Percentiles rank a stretch among this genome's conserved stretches.
These are phyloP conservation scores for Pipistrellus pygmaeus DNA, from an alignment of 2,797 vertebrate genomes.

Conservation along the genomic window DNA sequence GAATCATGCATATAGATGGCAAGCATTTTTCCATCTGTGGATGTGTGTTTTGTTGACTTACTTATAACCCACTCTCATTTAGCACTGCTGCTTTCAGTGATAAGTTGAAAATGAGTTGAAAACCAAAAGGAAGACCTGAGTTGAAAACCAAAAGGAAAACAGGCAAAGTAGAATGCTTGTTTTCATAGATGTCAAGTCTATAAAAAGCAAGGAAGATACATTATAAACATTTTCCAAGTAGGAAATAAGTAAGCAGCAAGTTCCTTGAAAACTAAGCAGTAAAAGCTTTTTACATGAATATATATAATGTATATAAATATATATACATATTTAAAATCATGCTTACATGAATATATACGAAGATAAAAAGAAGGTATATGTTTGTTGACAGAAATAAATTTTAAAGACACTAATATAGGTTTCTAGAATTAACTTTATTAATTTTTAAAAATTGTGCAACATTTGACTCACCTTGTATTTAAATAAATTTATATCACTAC, in stretches of 20 bases:
- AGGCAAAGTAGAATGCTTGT: not conserved
- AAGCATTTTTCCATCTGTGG: slow-evolving; percentile 40
- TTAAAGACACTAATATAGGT: not conserved
- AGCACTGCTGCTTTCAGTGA: not conserved
- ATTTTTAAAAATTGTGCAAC: not conserved
- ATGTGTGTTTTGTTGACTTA: slow-evolving; percentile 34
- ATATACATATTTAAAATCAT: not conserved
- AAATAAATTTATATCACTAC: slow-evolving; percentile 1
- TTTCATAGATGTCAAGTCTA: slow-evolving; percentile 37
- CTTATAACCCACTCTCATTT: slow-evolving; percentile 50
- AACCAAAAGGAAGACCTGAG: not conserved
- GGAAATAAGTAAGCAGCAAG: not conserved
- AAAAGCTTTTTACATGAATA: not conserved
- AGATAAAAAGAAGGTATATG: not conserved
- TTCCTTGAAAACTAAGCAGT: slow-evolving; percentile 31
- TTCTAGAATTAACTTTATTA: slow-evolving; percentile 6
- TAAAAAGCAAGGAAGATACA: slow-evolving; percentile 28
- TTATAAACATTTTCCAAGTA: slow-evolving; percentile 26
- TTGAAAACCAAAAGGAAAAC: slow-evolving; percentile 12
- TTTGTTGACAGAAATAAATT: slow-evolving; percentile 9
- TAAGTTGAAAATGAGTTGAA: slow-evolving; percentile 3
- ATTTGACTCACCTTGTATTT: not conserved
- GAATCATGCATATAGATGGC: slow-evolving; percentile 19
- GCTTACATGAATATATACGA: not conserved
- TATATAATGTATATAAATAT: not conserved